A percentile compares a stretch with the other conserved stretches of the same genome.
Conservation (phyloP, 1,140 invertebrate genomes). For the Ditylenchus dipsaci region DNA sequence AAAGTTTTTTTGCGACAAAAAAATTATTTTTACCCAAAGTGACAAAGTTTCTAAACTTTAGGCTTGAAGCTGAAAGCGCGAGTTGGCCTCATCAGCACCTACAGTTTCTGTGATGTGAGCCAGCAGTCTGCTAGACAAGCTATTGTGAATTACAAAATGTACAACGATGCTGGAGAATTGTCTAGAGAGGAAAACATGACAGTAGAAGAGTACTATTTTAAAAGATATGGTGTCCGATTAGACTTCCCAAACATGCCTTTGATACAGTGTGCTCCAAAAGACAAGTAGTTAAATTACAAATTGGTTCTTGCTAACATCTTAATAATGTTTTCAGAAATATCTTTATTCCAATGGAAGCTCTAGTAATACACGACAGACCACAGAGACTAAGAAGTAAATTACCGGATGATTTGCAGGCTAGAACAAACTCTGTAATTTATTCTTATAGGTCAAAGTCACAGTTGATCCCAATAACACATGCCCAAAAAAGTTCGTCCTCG, state of each 20-base stretch:
- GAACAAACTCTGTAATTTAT: background rate
- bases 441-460: background rate
- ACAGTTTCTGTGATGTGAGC: background rate
- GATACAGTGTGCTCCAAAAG: constrained; percentile 9
- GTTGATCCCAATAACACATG: too few relatives aligned
- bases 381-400: constrained; percentile 1
- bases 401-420: background rate
- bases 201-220: constrained; percentile 7
- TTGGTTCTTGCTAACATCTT: background rate
- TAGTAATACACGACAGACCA: background rate
- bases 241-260: constrained; percentile 16
- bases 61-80: background rate
- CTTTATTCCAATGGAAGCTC: constrained; percentile 13
- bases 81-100: background rate
- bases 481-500: too few relatives aligned
- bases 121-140: background rate
- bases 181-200: constrained; percentile 4
- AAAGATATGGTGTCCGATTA: background rate
- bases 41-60: background rate
- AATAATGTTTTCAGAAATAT: background rate
- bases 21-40: too few relatives aligned
- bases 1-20: too few relatives aligned
- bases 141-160: background rate
- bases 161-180: constrained; percentile 4
- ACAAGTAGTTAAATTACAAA: too few relatives aligned